phyloP scores from a whole-genome alignment of 2,888 invertebrate species.

The Pyrgus malvae region DNA sequence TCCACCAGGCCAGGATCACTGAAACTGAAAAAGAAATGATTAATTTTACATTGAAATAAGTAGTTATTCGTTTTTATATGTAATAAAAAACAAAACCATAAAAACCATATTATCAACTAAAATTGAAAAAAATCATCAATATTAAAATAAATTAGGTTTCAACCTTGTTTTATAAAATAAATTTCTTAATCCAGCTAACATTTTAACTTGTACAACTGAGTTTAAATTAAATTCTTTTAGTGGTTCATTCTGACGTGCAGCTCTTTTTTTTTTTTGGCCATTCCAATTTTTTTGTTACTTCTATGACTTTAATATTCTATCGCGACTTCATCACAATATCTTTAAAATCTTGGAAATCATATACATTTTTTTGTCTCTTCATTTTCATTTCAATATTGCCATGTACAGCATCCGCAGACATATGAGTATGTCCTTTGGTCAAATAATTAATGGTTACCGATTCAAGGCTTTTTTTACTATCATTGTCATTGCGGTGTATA shows the following conservation, averaged over 20 bases:
- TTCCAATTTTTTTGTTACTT: constrained; percentile 23
- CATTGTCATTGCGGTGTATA: background rate
- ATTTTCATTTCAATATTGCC: constrained; percentile 32
- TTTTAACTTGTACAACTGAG: constrained; percentile 29
- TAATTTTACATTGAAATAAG: too few relatives aligned
- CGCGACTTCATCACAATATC: constrained; percentile 30
- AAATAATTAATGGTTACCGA: constrained; percentile 27
- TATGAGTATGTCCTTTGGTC: constrained; percentile 32
- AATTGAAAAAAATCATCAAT: too few relatives aligned
- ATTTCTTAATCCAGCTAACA: constrained; percentile 24
- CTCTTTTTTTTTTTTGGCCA: constrained; percentile 31
- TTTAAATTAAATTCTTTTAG: constrained; percentile 30
- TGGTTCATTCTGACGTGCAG: constrained; percentile 26
- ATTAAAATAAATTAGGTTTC: constrained; percentile 11
- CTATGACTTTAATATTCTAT: constrained; percentile 28
- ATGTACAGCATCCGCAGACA: constrained; percentile 30
- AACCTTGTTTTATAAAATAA: constrained; percentile 20
- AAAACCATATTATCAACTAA: too few relatives aligned
- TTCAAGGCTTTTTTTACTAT: constrained; percentile 19
- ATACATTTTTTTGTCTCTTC: constrained; percentile 25
- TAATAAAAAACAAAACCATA: too few relatives aligned
- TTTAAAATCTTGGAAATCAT: constrained; percentile 31
- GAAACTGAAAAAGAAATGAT: too few relatives aligned
- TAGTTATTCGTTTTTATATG: too few relatives aligned
- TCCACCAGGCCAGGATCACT: too few relatives aligned